Evolutionary conservation across 2,113 vertebrate species (phyloP), one percentile per base, ranked within the genome.

Genomic region (Acrocephalus arundinaceus): DNA sequence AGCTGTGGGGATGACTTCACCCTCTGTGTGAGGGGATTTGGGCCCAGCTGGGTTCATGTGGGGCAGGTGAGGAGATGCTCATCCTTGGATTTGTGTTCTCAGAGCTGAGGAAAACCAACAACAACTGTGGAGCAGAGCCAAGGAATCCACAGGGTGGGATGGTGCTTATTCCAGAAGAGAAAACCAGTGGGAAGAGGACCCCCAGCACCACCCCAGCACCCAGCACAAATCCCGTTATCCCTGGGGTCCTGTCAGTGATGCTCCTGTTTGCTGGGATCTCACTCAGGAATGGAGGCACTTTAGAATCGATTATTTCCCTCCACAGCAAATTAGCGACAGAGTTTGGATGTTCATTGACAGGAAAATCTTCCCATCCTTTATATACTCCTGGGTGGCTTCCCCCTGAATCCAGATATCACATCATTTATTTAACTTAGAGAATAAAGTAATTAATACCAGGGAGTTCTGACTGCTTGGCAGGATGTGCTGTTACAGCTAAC

Each of bases 371-470:
- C 5, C 80, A 89, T 90, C 90, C 62, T 88, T 93, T 82, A 79
- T 86, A 5, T 19, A 63, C 91, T 95, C 96, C 91, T 87, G 80
- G 93, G 97, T 91, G 84, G 95, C 92, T 96, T 96, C 97, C 82
- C 67, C 91, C 84, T 22, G 82, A 96, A 96, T 97, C 94, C 96
- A 97, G 97, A 94, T 91, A 97, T 89, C 96, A 94, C 97, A 96
- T 95, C 93, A 96, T 97, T 97, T 97, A 94, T 97, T 98, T 98
- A 97, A 98, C 91, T 97, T 97, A 95, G 90, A 85, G 95, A 97
- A 97, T 97, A 94, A 97, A 97, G 96, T 97, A 98, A 98, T 98
- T 98, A 98, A 97, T 97, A 96, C 84, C 51, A 76, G 92, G 74
- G 93, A 97, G 95, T 71, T 90, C 95, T 74, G 95, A 77, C 94